These are phyloP conservation scores for Synanthedon vespiformis DNA, from an alignment of 2,888 invertebrate species.

Conservation along the genomic window DNA sequence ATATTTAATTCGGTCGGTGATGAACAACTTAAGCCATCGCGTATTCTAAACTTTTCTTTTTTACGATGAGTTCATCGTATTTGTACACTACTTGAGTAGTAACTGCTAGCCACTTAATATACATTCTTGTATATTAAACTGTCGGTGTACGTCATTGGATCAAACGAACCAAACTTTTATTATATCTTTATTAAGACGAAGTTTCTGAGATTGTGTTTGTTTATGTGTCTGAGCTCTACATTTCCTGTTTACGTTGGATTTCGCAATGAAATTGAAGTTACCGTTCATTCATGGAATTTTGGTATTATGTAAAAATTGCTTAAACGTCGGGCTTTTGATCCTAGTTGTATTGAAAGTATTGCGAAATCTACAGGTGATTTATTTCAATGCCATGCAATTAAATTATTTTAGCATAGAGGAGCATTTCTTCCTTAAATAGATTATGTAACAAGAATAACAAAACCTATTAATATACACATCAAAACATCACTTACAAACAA, in stretches of 20 bases:
- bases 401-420: no score
- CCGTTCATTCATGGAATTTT: conserved; percentile 7
- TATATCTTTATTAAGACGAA: background rate
- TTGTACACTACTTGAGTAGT: background rate
- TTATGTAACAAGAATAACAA: no score
- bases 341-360: no score
- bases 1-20: background rate
- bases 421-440: no score
- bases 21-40: background rate
- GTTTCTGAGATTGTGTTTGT: background rate
- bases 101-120: background rate
- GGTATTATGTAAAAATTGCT: background rate
- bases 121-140: background rate
- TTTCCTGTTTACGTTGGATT: background rate
- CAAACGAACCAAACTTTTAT: background rate
- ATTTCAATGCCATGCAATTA: no score
- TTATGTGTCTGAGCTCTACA: background rate
- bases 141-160: background rate
- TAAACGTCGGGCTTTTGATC: no score
- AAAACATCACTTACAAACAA: no score
- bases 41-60: background rate
- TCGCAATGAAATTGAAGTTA: background rate
- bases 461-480: no score
- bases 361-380: no score
- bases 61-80: background rate